Base-by-base conservation (phyloP, 2,797 vertebrate species). In the Arrhamphus sclerolepis region DNA sequence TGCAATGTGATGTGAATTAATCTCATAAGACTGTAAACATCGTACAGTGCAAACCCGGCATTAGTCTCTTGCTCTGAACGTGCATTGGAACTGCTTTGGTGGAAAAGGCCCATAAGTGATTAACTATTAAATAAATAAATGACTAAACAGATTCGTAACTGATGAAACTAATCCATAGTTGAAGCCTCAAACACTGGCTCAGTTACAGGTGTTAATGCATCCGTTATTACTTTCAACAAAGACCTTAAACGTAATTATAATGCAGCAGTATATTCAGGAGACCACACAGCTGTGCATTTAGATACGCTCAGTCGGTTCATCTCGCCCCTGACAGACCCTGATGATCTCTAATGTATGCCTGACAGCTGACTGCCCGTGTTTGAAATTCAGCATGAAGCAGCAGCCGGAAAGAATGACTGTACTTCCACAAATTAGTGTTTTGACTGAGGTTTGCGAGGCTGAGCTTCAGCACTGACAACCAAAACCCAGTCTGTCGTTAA, bases 361-460 rank as follows among this genome's bases (percentile, higher is more conserved):
- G 21, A 24, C 64, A 34, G 44, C 66, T 26, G 50, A 52, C 74
- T 51, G 72, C 46, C 70, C 58, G 58, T 55, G 69, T 72, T 70
- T 78, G 74, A 68, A 28, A 22, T 76, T 73, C 68, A 62, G 57
- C 78, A 75, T 76, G 83, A 82, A 80, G 72, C 77, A 56, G 68
- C 43, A 40, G 68, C 51, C 55, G 51, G 64, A 82, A 56, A 77
- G 64, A 56, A 64, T 40, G 66, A 81, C 70, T 81, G 66, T 74
- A 82, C 83, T 83, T 87, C 85, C 84, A 80, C 61, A 78, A 82
- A 83, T 67, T 22, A 61, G 55, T 83, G 77, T 86, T 88, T 72
- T 75, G 72, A 78, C 84, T 78, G 77, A 6, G 68, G n/a, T 58
- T 76, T 69, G 62, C 67, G 56, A 62, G 60, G 67, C 65, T 19